Conservation (phyloP, 1,140 invertebrate species). For the Drosophila repletoides region DNA sequence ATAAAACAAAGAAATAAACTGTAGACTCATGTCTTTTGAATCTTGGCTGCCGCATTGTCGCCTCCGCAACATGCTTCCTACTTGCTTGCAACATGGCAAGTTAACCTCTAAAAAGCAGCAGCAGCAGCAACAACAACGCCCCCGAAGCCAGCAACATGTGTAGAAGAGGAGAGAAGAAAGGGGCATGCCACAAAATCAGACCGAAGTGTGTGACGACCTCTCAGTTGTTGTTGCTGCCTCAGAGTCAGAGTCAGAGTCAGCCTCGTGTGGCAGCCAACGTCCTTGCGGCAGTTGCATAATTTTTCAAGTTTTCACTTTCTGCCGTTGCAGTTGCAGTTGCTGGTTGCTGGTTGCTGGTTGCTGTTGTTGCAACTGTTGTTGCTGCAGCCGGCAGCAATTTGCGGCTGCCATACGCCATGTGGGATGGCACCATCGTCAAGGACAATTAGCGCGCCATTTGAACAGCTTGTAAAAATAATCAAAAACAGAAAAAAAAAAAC, state of each 20-base stretch:
- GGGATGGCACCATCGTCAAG: conserved; percentile 68
- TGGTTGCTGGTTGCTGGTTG: not conserved
- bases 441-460: conserved; percentile 72
- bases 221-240: conserved; percentile 37
- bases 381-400: conserved; percentile 66
- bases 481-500: not conserved
- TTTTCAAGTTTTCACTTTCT: conserved; percentile 78
- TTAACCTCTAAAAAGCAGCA: conserved; percentile 68
- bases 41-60: conserved; percentile 61
- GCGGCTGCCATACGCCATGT: conserved; percentile 52
- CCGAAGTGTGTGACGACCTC: conserved; percentile 76
- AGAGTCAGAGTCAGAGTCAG: conserved; percentile 7
- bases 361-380: conserved; percentile 20
- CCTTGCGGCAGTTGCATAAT: conserved; percentile 78
- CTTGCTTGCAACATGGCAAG: conserved; percentile 59
- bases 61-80: conserved; percentile 71
- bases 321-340: conserved; percentile 21
- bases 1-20: conserved; percentile 28
- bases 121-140: conserved; percentile 40
- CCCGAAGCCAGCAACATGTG: conserved; percentile 50
- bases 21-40: conserved; percentile 23
- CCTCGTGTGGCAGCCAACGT: conserved; percentile 73
- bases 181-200: conserved; percentile 61
- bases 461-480: conserved; percentile 26
- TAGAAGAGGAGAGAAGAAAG: not conserved